phyloP scores from a whole-genome alignment of 1,140 invertebrate species.

The Scaptomyza pallida region DNA sequence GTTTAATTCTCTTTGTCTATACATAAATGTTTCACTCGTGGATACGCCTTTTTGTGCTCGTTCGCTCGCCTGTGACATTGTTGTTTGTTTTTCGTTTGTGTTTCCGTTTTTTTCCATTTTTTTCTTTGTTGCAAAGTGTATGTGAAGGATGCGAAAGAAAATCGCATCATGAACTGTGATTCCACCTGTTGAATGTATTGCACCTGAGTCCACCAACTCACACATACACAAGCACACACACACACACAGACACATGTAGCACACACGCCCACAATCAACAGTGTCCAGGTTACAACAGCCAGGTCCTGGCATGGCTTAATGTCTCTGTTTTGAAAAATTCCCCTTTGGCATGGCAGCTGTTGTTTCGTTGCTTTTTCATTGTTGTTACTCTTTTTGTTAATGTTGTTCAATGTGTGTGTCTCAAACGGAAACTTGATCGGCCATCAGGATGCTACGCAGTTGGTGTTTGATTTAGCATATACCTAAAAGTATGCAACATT shows the following conservation, averaged over 20 bases:
- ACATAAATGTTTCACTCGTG: conserved; percentile 23
- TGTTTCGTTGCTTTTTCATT: conserved; percentile 37
- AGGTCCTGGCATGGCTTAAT: conserved; percentile 24
- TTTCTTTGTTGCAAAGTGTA: background rate
- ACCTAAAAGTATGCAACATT: conserved; percentile 3
- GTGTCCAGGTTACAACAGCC: conserved; percentile 12
- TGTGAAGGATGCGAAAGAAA: conserved; percentile 27
- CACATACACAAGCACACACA: conserved; percentile 33
- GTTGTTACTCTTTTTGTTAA: conserved; percentile 13
- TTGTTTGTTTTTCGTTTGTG: conserved; percentile 42
- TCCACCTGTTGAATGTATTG: conserved; percentile 77
- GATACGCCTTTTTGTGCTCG: conserved; percentile 30
- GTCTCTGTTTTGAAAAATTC: conserved; percentile 54
- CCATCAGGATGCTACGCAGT: background rate
- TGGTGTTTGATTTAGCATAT: background rate
- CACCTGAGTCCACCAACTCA: conserved; percentile 49
- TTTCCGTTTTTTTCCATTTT: conserved; percentile 4
- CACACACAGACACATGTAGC: conserved; percentile 1
- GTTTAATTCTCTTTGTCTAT: conserved; percentile 24
- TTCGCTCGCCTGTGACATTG: conserved; percentile 52
- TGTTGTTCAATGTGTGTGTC: conserved; percentile 20
- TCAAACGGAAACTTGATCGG: conserved; percentile 4
- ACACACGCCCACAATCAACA: conserved; percentile 2
- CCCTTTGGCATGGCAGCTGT: conserved; percentile 47
- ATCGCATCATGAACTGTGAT: conserved; percentile 56